Percentiles rank a stretch among this genome's conserved stretches.
phyloP scores from a whole-genome alignment of 2,888 invertebrate genomes.

The Archips crataeganus region DNA sequence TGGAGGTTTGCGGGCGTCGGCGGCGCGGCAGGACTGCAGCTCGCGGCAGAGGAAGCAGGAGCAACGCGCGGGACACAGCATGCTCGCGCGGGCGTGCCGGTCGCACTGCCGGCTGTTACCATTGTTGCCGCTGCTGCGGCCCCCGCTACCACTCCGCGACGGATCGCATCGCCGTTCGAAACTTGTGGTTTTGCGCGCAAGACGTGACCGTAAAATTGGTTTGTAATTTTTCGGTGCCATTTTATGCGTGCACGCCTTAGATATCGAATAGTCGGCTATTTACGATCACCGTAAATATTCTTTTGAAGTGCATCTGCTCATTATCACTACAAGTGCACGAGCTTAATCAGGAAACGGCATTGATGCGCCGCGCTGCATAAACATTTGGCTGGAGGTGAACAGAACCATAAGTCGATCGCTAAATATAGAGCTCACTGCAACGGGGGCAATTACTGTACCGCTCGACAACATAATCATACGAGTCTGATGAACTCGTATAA shows the following conservation, averaged over 20 bases:
- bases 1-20: constrained; percentile 77
- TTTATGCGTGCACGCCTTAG: neutral
- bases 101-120: constrained; percentile 63
- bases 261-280: neutral
- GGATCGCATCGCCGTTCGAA: constrained; percentile 51
- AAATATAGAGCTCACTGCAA: constrained; percentile 72
- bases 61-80: constrained; percentile 91
- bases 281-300: constrained; percentile 34
- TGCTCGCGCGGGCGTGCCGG: constrained; percentile 78
- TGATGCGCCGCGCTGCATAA: constrained; percentile 53
- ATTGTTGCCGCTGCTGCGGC: constrained; percentile 49
- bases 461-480: constrained; percentile 45
- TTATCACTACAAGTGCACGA: constrained; percentile 38
- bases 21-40: constrained; percentile 87
- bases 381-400: constrained; percentile 69
- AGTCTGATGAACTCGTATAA: constrained; percentile 41
- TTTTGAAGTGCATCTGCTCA: constrained; percentile 53
- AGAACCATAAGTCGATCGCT: constrained; percentile 72
- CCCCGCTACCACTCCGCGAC: constrained; percentile 49
- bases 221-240: constrained; percentile 1
- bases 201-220: constrained; percentile 34
- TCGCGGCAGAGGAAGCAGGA: constrained; percentile 91
- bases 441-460: constrained; percentile 64
- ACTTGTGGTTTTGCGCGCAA: constrained; percentile 26
- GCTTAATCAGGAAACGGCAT: constrained; percentile 50